These are phyloP conservation scores for Callipepla californica DNA, from an alignment of 2,113 vertebrate genomes.

Conservation along the genomic window DNA sequence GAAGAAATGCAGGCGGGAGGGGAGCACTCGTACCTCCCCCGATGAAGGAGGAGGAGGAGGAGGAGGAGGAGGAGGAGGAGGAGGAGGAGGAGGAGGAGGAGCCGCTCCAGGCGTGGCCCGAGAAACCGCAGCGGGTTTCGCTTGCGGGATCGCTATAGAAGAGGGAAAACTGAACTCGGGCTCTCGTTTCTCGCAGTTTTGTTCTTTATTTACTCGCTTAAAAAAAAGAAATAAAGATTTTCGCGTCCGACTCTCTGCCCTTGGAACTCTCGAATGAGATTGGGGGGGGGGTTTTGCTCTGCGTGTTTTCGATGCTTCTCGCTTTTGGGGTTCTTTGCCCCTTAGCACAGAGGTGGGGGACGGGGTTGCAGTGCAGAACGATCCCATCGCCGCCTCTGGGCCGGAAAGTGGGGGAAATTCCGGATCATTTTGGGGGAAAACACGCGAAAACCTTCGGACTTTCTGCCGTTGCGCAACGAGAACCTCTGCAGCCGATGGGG, in stretches of 20 bases:
- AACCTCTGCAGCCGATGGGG: accelerated
- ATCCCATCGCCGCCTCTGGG: background rate
- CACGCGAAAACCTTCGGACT: background rate
- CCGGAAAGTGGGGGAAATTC: background rate
- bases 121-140: background rate
- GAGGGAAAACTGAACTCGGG: accelerated
- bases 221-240: no score
- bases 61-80: background rate
- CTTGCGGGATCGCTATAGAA: accelerated
- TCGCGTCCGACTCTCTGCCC: no score
- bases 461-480: background rate
- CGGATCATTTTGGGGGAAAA: accelerated
- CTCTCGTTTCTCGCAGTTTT: accelerated
- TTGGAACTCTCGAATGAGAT: no score
- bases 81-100: background rate
- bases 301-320: no score
- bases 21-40: no score
- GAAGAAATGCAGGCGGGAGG: background rate
- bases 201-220: no score
- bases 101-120: background rate
- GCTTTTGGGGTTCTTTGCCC: no score
- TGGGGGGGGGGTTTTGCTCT: no score
- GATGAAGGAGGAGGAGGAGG: no score
- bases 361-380: background rate
- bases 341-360: no score